Conservation (phyloP, 2,888 invertebrate genomes). For the Pseudanteris insignis region DNA sequence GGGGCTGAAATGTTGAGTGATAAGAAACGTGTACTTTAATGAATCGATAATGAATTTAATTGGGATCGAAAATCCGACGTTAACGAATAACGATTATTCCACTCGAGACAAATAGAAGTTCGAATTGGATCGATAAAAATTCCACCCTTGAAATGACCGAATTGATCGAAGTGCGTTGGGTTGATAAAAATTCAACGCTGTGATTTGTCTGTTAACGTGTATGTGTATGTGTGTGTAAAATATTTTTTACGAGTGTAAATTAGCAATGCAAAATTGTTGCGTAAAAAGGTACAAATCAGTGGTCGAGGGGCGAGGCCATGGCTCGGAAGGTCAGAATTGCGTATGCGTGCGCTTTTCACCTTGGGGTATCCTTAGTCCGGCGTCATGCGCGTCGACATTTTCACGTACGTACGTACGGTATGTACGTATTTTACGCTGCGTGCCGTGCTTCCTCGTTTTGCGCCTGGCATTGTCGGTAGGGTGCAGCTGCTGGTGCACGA, state of each 20-base stretch:
- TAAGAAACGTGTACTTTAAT: too few relatives aligned
- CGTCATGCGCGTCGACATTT: constrained; percentile 12
- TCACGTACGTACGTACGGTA: constrained; percentile 43
- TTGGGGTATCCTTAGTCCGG: constrained; percentile 23
- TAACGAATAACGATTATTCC: too few relatives aligned
- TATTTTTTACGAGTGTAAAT: constrained; percentile 14
- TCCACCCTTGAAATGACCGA: too few relatives aligned
- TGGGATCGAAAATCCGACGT: too few relatives aligned
- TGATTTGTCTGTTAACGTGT: neutral
- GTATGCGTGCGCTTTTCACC: constrained; percentile 22
- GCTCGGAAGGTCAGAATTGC: constrained; percentile 30
- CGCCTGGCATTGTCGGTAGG: constrained; percentile 58
- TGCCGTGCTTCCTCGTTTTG: constrained; percentile 52
- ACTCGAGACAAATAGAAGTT: too few relatives aligned
- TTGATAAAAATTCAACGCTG: too few relatives aligned
- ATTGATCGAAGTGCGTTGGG: too few relatives aligned
- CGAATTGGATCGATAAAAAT: too few relatives aligned
- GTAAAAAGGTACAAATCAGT: constrained; percentile 26
- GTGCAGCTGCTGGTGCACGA: constrained; percentile 60
- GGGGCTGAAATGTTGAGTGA: too few relatives aligned
- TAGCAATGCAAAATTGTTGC: constrained; percentile 19
- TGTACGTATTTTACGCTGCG: constrained; percentile 16
- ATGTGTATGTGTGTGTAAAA: constrained; percentile 15
- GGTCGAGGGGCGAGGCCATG: constrained; percentile 13
- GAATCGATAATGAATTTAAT: too few relatives aligned